Conservation (phyloP, 2,797 vertebrate species). For the Valencia hispanica region DNA sequence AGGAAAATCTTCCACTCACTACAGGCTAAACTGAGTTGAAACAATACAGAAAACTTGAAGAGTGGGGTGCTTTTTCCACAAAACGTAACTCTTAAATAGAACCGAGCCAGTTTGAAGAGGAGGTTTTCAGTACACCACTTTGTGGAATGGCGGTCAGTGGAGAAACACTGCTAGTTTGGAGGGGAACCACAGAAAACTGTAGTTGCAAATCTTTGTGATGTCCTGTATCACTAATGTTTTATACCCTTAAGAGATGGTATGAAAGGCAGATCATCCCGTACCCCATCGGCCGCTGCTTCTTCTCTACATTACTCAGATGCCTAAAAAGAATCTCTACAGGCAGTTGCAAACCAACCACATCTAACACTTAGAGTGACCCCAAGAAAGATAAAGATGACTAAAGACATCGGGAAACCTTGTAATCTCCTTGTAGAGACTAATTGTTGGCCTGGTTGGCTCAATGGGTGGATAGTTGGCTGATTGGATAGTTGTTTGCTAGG, state of each 20-base stretch:
- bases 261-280: not conserved
- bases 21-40: not conserved
- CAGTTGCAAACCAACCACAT: too few species aligned
- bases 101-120: not conserved
- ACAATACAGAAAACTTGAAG: not conserved
- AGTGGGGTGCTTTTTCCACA: not conserved
- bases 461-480: not conserved
- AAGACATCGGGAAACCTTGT: not conserved
- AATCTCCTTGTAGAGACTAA: too few species aligned
- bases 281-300: not conserved
- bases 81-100: not conserved
- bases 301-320: not conserved
- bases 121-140: not conserved
- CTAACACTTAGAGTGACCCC: not conserved
- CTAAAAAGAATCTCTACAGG: too few species aligned
- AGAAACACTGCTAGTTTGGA: not conserved
- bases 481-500: too few species aligned
- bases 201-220: not conserved
- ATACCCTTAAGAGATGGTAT: not conserved
- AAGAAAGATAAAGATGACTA: not conserved
- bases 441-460: not conserved
- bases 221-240: not conserved
- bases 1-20: not conserved
- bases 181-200: not conserved
- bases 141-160: not conserved